These are phyloP conservation scores for Tetrapedia diversipes DNA, from an alignment of 2,888 invertebrate genomes.

Conservation along the genomic window DNA sequence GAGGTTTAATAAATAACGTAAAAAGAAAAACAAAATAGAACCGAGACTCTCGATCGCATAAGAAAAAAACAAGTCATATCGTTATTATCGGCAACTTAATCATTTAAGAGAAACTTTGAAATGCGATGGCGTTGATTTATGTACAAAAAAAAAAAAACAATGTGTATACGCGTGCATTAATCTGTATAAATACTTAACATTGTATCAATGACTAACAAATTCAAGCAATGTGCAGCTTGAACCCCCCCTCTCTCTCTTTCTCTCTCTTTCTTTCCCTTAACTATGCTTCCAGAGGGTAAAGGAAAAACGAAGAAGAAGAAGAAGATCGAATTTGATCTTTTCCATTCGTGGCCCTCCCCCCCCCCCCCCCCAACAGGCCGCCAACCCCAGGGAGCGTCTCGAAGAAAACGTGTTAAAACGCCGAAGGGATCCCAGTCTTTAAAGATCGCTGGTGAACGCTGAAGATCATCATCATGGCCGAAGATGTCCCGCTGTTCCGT, in stretches of 20 bases:
- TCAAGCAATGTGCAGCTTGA: conserved; percentile 26
- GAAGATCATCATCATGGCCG: conserved; percentile 31
- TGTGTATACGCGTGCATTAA: conserved; percentile 28
- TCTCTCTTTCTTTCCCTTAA: background rate
- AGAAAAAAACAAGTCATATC: conserved; percentile 20
- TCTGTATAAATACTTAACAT: conserved; percentile 36
- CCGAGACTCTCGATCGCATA: conserved; percentile 35
- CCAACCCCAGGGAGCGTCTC: background rate
- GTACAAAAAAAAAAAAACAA: conserved; percentile 45
- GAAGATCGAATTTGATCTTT: background rate
- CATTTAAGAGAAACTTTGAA: conserved; percentile 11
- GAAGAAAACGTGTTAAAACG: background rate
- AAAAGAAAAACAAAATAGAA: too few species aligned
- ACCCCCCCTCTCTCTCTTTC: too few species aligned
- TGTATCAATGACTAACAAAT: conserved; percentile 25
- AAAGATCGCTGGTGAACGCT: conserved; percentile 16
- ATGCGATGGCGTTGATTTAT: conserved; percentile 36
- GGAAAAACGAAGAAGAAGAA: too few species aligned
- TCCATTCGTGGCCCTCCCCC: background rate
- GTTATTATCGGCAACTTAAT: conserved; percentile 38
- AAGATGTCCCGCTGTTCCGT: conserved; percentile 6
- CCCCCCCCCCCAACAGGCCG: too few species aligned
- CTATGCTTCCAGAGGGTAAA: background rate
- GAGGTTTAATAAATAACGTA: conserved; percentile 33
- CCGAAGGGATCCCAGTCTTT: background rate